Percentiles rank a stretch among this genome's conserved stretches.
Conservation (phyloP, 2,888 invertebrate genomes). For the Abrostola tripartita region DNA sequence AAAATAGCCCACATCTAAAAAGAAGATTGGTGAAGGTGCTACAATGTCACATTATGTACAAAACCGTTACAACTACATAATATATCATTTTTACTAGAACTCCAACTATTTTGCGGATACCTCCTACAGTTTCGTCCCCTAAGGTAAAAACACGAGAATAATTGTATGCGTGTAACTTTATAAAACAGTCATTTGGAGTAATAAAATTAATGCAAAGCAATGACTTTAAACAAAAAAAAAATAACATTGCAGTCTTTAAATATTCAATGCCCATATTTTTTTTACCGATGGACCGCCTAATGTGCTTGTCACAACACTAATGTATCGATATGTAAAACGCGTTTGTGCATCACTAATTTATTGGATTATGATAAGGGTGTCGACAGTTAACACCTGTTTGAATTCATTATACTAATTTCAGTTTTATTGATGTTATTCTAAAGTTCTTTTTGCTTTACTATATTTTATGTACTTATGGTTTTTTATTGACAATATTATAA, state of each 20-base stretch:
- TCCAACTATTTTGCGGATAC: constrained; percentile 6
- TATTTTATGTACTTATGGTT: constrained; percentile 7
- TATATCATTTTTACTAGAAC: constrained; percentile 21
- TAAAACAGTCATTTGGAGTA: constrained; percentile 28
- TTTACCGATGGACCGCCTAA: constrained; percentile 47
- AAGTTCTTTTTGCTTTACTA: constrained; percentile 27
- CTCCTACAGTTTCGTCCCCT: constrained; percentile 2
- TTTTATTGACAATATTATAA: constrained; percentile 6
- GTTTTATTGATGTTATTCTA: constrained; percentile 23
- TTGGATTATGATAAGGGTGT: constrained; percentile 56
- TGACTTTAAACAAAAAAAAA: constrained; percentile 38
- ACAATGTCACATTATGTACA: constrained; percentile 9
- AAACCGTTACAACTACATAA: constrained; percentile 7
- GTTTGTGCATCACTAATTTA: constrained; percentile 63
- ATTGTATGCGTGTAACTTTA: constrained; percentile 13
- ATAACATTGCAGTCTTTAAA: constrained; percentile 23
- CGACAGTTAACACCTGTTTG: constrained; percentile 51
- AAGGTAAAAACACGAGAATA: constrained; percentile 20
- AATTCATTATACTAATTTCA: constrained; percentile 29
- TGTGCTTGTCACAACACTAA: constrained; percentile 55
- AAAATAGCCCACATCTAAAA: too few relatives aligned
- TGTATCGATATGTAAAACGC: constrained; percentile 61
- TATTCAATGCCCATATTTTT: constrained; percentile 45
- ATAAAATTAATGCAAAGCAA: constrained; percentile 48
- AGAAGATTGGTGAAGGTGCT: too few relatives aligned